These are phyloP conservation scores for Poicephalus gulielmi DNA, from an alignment of 2,113 vertebrate species.

Conservation along the genomic window DNA sequence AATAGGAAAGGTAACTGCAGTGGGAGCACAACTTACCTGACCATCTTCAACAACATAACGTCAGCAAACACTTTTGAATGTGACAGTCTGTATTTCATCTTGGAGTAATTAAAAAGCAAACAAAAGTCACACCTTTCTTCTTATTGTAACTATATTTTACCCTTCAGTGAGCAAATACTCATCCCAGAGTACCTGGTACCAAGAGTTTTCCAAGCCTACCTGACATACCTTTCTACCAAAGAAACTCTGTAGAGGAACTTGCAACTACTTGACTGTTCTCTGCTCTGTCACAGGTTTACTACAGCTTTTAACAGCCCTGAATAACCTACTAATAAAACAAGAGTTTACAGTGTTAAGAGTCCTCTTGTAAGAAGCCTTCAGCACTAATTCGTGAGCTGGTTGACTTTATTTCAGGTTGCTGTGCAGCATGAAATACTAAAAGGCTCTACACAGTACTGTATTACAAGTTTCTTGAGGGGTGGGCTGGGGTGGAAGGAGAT, in stretches of 20 bases:
- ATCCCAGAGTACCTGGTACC: background rate
- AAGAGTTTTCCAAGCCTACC: background rate
- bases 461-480: background rate
- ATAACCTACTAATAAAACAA: background rate
- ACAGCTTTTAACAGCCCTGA: background rate
- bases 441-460: background rate
- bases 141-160: background rate
- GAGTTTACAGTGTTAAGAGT: background rate
- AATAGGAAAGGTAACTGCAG: conserved; percentile 27
- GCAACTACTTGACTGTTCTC: background rate
- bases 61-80: background rate
- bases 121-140: background rate
- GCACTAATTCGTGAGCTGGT: background rate
- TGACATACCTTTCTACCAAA: background rate
- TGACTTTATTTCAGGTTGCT: background rate
- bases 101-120: background rate
- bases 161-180: background rate
- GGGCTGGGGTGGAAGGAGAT: background rate
- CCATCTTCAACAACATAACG: background rate
- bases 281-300: background rate
- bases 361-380: background rate
- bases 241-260: background rate
- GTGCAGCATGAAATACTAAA: background rate
- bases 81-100: background rate
- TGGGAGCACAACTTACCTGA: background rate